phyloP scores from a whole-genome alignment of 2,113 vertebrate species.

The Hymenochirus boettgeri region DNA sequence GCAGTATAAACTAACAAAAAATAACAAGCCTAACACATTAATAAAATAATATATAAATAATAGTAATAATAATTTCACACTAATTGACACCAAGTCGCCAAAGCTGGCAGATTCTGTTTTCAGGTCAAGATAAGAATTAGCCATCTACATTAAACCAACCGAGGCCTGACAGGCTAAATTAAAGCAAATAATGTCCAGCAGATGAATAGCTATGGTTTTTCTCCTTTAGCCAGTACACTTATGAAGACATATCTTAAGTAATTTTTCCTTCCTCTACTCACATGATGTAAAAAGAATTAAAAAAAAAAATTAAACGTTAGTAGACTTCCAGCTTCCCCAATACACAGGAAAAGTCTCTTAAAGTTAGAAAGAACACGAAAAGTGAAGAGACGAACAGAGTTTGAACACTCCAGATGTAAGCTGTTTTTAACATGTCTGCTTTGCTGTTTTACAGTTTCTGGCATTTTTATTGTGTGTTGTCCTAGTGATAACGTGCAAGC shows the following conservation, averaged over 20 bases:
- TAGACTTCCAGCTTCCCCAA: not conserved
- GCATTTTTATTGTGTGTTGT: slow-evolving; percentile 65
- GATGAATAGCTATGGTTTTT: slow-evolving; percentile 25
- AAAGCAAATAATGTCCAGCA: slow-evolving; percentile 25
- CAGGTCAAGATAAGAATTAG: slow-evolving; percentile 47
- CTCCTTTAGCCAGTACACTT: not conserved
- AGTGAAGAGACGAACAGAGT: not conserved
- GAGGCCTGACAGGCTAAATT: slow-evolving; percentile 22
- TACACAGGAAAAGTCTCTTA: not conserved
- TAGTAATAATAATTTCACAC: no score
- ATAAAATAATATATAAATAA: no score
- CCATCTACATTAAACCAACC: slow-evolving; percentile 23
- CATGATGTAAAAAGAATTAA: not conserved
- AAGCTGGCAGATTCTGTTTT: slow-evolving; percentile 13
- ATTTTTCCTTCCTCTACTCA: not conserved
- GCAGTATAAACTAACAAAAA: no score
- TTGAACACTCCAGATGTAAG: slow-evolving; percentile 54
- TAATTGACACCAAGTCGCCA: not conserved
- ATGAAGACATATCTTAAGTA: not conserved
- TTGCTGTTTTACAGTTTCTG: slow-evolving; percentile 57
- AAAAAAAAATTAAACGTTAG: not conserved
- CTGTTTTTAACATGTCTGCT: slow-evolving; percentile 54
- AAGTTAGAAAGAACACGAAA: not conserved
- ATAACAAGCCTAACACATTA: no score
- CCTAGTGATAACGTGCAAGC: slow-evolving; percentile 61